These are phyloP conservation scores for Lophura nycthemera DNA, from an alignment of 2,113 vertebrate species.

Conservation along the genomic window DNA sequence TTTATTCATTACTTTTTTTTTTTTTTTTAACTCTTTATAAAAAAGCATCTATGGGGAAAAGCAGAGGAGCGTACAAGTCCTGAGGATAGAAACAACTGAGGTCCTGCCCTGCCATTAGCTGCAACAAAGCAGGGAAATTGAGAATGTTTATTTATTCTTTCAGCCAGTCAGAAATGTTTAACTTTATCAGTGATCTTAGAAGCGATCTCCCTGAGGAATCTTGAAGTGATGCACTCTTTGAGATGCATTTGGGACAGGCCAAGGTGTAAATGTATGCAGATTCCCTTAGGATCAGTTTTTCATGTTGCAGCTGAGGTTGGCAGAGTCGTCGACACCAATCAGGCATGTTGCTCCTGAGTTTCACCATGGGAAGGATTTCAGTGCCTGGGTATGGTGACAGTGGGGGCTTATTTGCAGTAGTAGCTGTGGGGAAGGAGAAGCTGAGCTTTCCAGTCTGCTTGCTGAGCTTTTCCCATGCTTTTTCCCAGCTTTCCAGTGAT, in stretches of 20 bases:
- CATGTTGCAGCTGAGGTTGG: neutral
- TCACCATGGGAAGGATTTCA: neutral
- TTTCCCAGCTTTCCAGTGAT: neutral
- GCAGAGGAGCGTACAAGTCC: slow-evolving; percentile 5
- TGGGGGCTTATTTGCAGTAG: neutral
- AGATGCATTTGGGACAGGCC: rapidly evolving
- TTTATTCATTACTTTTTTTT: slow-evolving; percentile 44
- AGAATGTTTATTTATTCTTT: neutral
- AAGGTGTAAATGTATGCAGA: neutral
- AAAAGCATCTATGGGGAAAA: neutral
- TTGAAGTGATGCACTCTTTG: neutral
- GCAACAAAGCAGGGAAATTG: slow-evolving; percentile 1
- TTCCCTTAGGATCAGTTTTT: neutral
- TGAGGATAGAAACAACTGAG: slow-evolving; percentile 52
- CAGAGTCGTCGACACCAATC: neutral
- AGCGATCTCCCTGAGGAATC: slow-evolving; percentile 1
- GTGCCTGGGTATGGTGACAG: neutral
- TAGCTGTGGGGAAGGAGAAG: neutral
- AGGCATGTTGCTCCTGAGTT: neutral
- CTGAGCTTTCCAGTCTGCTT: neutral
- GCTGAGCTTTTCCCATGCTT: neutral
- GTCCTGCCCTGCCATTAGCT: slow-evolving; percentile 39
- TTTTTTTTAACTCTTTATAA: neutral
- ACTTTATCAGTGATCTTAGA: neutral
- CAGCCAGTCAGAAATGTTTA: slow-evolving; percentile 17